Percentiles rank a stretch among this genome's conserved stretches.
Evolutionary conservation across 2,113 vertebrate species (phyloP).

Genomic region (Aspiorhynchus laticeps): DNA sequence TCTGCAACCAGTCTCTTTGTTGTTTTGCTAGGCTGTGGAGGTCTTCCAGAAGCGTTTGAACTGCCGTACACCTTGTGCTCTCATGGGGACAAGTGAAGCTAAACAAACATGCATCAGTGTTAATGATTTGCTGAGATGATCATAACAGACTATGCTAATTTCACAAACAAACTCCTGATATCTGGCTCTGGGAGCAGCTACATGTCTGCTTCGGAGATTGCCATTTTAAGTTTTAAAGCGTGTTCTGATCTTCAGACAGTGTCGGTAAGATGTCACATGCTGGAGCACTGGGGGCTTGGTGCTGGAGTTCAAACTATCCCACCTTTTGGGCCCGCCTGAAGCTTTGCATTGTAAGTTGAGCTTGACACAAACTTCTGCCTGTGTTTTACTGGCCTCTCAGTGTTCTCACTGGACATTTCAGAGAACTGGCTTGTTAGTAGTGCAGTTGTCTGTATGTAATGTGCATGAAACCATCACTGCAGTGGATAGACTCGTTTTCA

Average conservation of each 20-base stretch:
- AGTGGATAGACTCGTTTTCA: background rate
- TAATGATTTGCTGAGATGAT: background rate
- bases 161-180: conserved; percentile 13
- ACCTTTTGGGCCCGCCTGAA: conserved; percentile 6
- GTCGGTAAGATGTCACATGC: conserved; percentile 48
- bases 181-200: background rate
- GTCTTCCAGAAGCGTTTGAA: conserved; percentile 29
- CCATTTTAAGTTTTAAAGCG: conserved; percentile 33
- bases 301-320: conserved; percentile 35
- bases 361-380: conserved; percentile 34
- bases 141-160: background rate
- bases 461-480: background rate
- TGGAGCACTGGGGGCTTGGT: conserved; percentile 19
- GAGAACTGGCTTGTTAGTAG: conserved; percentile 4
- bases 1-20: conserved; percentile 44
- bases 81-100: conserved; percentile 44
- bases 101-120: conserved; percentile 44
- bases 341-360: conserved; percentile 41
- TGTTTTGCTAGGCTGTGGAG: conserved; percentile 26
- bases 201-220: conserved; percentile 1
- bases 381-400: conserved; percentile 44
- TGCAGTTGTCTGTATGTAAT: conserved; percentile 43
- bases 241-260: conserved; percentile 41
- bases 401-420: background rate
- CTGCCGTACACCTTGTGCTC: conserved; percentile 26